Evolutionary conservation across 2,113 vertebrate genomes (phyloP), one percentile per base, ranked within the genome.

Genomic region (Stegastes partitus): DNA sequence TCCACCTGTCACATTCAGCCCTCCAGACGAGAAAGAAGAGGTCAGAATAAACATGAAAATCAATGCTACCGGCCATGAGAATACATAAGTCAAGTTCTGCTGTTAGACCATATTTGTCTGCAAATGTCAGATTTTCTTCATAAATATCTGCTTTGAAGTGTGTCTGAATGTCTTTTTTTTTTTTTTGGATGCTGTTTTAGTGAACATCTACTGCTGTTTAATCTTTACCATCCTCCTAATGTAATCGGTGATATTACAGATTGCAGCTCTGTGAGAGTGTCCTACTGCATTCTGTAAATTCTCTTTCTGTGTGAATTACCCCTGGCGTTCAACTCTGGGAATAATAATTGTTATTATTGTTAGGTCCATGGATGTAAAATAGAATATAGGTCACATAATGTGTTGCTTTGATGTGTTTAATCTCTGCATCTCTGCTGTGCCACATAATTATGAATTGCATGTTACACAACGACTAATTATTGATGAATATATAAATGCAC

Each of bases 11-110:
- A 73, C 77, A 61, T 63, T 73, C 77, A 77, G 49, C 74, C 85
- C 74, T 80, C 25, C 1, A 37, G 49, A 68, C 70, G 26, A 44
- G 50, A 67, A 42, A 62, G 61, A 77, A 79, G 42, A 77, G 70
- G 69, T 72, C 79, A 72, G 45, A 83, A 82, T 76, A 84, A 89
- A 81, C 64, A 79, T 50, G 51, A 64, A 80, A 84, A 86, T 84
- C 70, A 79, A 87, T 86, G 69, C 39, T 22, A 22, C 47, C 18
- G 21, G 63, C 65, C 50, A 53, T 58, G 77, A 78, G 74, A 45
- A 77, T 51, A 68, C 58, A 62, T 11, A 28, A 79, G 64, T 56
- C 79, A 26, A 56, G 65, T 76, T 75, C 59, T 77, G 54, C 51
- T 14, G 19, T 62, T 74, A 21, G 66, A 28, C 53, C 61, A 28